Conservation (phyloP, 92 coral and sea anemone species). For the Phenganax marumi region DNA sequence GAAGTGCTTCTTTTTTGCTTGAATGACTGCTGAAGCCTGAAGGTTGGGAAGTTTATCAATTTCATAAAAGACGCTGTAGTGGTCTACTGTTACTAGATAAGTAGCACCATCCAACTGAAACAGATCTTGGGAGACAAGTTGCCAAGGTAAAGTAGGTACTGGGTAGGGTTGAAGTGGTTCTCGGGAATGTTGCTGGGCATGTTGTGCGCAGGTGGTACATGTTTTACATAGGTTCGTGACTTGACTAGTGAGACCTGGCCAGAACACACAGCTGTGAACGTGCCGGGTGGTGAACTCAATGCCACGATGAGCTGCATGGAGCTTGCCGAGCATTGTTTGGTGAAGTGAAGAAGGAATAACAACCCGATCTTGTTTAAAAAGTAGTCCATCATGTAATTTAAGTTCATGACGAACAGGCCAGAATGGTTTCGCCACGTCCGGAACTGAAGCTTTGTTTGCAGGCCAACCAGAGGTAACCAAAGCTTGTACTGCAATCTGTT, state of each 20-base stretch:
- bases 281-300: constrained; percentile 61
- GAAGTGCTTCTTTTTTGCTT: constrained; percentile 52
- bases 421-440: constrained; percentile 55
- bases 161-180: constrained; percentile 62
- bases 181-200: constrained; percentile 51
- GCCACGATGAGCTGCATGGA: constrained; percentile 65
- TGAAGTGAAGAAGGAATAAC: constrained; percentile 50
- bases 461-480: constrained; percentile 60
- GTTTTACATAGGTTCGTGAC: constrained; percentile 52
- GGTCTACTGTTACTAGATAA: constrained; percentile 59
- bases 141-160: constrained; percentile 62
- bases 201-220: constrained; percentile 63
- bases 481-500: constrained; percentile 48
- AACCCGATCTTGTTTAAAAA: constrained; percentile 63
- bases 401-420: constrained; percentile 60
- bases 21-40: constrained; percentile 55
- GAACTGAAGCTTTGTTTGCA: constrained; percentile 51
- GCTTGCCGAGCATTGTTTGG: constrained; percentile 48
- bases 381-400: constrained; percentile 49
- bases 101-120: constrained; percentile 55
- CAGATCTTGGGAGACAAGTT: constrained; percentile 60
- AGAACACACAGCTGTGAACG: constrained; percentile 63
- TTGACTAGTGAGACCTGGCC: constrained; percentile 57
- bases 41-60: constrained; percentile 46
- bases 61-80: constrained; percentile 62